Evolutionary conservation across 2,113 vertebrate genomes (phyloP), one percentile per base, ranked within the genome.

Genomic region (Peromyscus leucopus): DNA sequence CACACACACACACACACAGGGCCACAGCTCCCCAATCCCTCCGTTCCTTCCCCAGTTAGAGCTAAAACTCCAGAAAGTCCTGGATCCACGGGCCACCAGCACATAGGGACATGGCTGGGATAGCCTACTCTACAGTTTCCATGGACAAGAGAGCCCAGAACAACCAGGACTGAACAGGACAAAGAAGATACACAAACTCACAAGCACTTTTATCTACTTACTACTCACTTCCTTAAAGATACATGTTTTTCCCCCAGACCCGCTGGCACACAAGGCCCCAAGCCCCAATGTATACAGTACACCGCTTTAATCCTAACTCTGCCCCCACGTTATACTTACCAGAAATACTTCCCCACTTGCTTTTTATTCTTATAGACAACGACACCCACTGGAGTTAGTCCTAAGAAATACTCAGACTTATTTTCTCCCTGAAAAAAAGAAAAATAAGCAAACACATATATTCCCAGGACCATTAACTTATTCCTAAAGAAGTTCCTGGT

Each of bases 261-360:
- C 55, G 65, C 1, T 67, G 31, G 65, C 79, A 82, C 8, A 48
- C 7, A 33, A 83, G 33, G 9, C 21, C 21, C 33, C 17, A 75
- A 78, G 36, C n/a, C 61, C 61, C 10, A 22, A 26, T 36, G 86
- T 1, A 76, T 4, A 31, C 0, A 72, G n/a, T 28, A 19, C 17
- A 31, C 19, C 89, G 42, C 72, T 91, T 67, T 75, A 87, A 89
- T 22, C 42, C 1, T 85, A 48, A 76, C 2, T 89, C 8, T 8
- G 74, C 9, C 82, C 51, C 95, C 91, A 89, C 79, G 76, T 88
- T n/a, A 93, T 93, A 99, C 99, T 82, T 98, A 99, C 99, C 99
- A 99, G 98, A 99, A 99, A 98, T 99, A 99, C 92, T 99, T 99
- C 91, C 99, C 99, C 82, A 99, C 99, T 99, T 99, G 99, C 26